Evolutionary conservation across 2,797 vertebrate genomes (phyloP).

Genomic region (Tympanoctomys barrerae): DNA sequence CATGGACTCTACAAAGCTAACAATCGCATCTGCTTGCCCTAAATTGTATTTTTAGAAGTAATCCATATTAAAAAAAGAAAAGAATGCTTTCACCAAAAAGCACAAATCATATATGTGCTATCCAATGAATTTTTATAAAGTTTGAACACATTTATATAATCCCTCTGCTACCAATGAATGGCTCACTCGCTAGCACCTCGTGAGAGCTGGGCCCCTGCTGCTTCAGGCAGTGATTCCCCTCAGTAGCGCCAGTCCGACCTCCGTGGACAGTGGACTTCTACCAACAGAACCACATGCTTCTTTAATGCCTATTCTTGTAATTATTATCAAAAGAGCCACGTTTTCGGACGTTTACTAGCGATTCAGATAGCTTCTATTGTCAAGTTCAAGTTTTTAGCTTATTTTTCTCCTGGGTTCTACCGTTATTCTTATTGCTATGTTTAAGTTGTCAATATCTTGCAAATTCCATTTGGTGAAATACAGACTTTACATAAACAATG

Average conservation of each 20-base stretch:
- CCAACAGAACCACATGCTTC: neutral
- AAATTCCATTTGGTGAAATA: constrained; percentile 20
- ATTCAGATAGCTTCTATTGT: neutral
- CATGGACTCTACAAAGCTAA: neutral
- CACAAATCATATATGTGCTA: neutral
- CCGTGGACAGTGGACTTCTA: neutral
- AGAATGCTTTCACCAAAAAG: neutral
- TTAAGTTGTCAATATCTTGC: neutral
- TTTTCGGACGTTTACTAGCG: neutral
- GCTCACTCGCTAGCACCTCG: neutral
- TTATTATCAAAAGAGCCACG: neutral
- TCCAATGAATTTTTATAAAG: neutral
- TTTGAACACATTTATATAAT: neutral
- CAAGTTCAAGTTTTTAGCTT: constrained; percentile 24
- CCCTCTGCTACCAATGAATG: neutral
- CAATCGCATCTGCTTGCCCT: neutral
- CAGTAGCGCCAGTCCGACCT: neutral
- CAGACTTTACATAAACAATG: neutral
- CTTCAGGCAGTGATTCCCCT: neutral
- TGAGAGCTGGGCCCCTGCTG: neutral
- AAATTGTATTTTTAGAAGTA: neutral
- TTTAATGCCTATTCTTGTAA: neutral
- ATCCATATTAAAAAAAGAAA: neutral
- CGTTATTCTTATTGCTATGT: neutral
- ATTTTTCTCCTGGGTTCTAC: neutral